Base-by-base conservation (phyloP, 2,888 invertebrate species). In the Polietes domitor region DNA sequence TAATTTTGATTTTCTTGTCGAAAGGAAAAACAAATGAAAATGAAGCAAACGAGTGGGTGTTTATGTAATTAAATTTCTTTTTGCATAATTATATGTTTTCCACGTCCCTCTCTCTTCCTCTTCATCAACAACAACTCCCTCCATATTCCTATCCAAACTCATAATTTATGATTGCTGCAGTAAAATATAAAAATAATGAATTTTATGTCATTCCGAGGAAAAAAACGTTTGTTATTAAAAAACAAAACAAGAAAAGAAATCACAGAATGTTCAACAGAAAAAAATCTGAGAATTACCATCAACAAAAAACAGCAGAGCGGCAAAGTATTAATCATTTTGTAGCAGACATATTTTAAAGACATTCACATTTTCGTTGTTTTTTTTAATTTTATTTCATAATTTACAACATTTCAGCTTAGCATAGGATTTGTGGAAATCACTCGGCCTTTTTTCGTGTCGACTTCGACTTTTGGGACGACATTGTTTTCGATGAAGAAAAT, bases 81-180 rank as follows among this genome's bases (percentile, higher is more conserved):
- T 71, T 78, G 61, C 78, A 75, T 78, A 82, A 78, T 78, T 75
- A 71, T 63, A 37, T 53, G 63, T n/a, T 37, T 21, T 41, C 26
- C 28, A 43, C 4, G 9, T 32, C 32, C 9, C 9, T 32, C 32
- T 32, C 32, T 32, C 32, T 32, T 9, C 9, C 32, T 6, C 32
- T 32, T 4, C 5, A 6, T 32, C 32, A 6, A 4, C 9, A 9
- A 32, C 9, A 32, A n/a, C n/a, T 47, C 2, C 47, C n/a, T n/a
- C 47, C 32, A 32, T 32, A 32, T n/a, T 2, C 5, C n/a, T 12
- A 53, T 43, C 28, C 50, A 24, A 24, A 5, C 3, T 70, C 24
- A 65, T 77, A 83, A 83, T 83, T 83, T 83, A 83, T 80, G 41
- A 83, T 53, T 21, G 55, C 83, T 83, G 83, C 83, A 83, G 80